Conservation (phyloP, 1,140 invertebrate species). For the Gerris buenoi region DNA sequence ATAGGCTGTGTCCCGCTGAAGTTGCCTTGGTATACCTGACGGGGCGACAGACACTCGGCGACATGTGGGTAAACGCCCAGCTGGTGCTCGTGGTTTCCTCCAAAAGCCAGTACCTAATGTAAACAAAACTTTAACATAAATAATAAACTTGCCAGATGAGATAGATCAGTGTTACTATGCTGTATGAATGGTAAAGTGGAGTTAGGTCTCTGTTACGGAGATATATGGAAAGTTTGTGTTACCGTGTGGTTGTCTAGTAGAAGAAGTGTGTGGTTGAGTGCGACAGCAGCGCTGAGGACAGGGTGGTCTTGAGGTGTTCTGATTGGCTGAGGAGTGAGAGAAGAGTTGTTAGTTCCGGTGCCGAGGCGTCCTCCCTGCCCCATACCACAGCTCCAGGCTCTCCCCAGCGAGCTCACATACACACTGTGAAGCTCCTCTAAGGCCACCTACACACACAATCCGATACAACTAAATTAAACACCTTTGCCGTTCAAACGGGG, state of each 20-base stretch:
- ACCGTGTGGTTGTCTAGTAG: conserved; percentile 40
- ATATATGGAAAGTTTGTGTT: conserved; percentile 16
- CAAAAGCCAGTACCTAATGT: conserved; percentile 44
- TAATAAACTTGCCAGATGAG: not conserved
- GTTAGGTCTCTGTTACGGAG: too few relatives aligned
- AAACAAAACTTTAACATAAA: not conserved
- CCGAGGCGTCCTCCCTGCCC: conserved; percentile 55
- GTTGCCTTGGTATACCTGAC: conserved; percentile 33
- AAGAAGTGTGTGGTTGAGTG: conserved; percentile 48
- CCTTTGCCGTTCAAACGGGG: too few relatives aligned
- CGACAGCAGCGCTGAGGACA: conserved; percentile 28
- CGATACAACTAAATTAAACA: conserved; percentile 24
- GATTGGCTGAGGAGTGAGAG: conserved; percentile 37
- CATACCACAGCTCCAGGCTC: conserved; percentile 53
- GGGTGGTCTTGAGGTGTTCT: conserved; percentile 24
- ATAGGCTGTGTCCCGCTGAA: conserved; percentile 23
- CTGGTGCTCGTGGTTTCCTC: conserved; percentile 45
- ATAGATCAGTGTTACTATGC: too few relatives aligned
- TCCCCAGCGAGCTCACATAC: conserved; percentile 39
- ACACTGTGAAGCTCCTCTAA: conserved; percentile 57
- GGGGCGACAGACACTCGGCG: conserved; percentile 25
- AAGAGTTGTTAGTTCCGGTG: conserved; percentile 39
- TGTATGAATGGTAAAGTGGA: not conserved
- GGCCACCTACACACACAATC: conserved; percentile 32
- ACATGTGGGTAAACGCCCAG: conserved; percentile 37